Base-by-base conservation (phyloP, 2,797 vertebrate species). In the Hyperoplus immaculatus region DNA sequence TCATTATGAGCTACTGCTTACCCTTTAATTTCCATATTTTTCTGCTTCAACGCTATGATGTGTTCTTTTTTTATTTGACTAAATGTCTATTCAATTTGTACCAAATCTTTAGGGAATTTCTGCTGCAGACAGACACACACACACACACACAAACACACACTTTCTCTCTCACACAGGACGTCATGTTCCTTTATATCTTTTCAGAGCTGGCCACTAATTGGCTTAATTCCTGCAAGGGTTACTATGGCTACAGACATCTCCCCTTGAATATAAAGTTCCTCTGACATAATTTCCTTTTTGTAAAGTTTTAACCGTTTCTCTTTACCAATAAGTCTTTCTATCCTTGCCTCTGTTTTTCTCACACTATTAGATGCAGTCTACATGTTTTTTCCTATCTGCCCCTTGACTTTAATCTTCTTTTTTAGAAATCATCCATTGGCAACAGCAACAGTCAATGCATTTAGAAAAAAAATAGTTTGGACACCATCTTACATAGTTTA, bases 221-320 rank as follows among this genome's bases (percentile, higher is more conserved):
- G 82, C 80, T 59, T 63, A 79, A 88, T 78, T 87, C 70, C 69
- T 76, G 70, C 54, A 77, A 69, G 68, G 59, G 86, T 92, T 89
- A 74, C 86, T 84, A 86, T 89, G 88, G 75, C 88, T 69, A 86
- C 87, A 78, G 81, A 62, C 78, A 60, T 77, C 82, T 82, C 68
- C 70, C 50, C 55, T 74, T 81, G 75, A 82, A 88, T 83, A 73
- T 83, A 75, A 85, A 82, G 77, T 69, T 65, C 15, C 49, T 79
- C 53, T 78, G 78, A 78, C 67, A 87, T 82, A 73, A 69, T 80
- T 75, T 81, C 49, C 59, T 50, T 65, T 57, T 57, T 79, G 61
- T 80, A 63, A 78, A 77, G 54, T 81, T 73, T 74, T 46, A 55
- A 15, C 50, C 43, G 3, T 72, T 54, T 65, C 13, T 72, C 62